Evolutionary conservation across 2,113 vertebrate species (phyloP), one percentile per base, ranked within the genome.

Genomic region (Pheucticus melanocephalus): DNA sequence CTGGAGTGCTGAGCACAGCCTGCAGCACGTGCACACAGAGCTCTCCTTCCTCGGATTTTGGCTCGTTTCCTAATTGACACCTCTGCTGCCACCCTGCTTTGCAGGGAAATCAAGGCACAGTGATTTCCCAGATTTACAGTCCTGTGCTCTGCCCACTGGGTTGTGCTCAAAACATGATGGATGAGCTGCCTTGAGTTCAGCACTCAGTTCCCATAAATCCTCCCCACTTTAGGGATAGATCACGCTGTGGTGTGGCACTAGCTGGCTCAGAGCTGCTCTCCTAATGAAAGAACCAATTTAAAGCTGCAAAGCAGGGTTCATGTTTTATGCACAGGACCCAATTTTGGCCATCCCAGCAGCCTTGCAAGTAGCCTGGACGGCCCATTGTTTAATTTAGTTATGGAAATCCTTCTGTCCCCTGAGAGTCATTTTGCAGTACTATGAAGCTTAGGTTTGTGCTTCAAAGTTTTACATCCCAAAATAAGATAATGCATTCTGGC

Each of bases 401-500:
- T 61, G 92, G 94, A 96, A 97, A 94, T 86, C 65, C 64, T 88
- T 69, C 82, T 71, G 65, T 82, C 77, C 77, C 60, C 77, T 87
- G 88, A 70, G 73, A 86, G 59, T 73, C 92, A 73, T 63, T 92
- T 53, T 82, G 33, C 59, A 50, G 44, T 59, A 78, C 69, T 59
- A 68, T 5, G 47, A 94, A 88, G 86, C 92, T 92, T 70, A 88
- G 51, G 73, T 82, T 88, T 91, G 70, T 61, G 75, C 61, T 95
- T 96, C 88, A 69, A 88, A 97, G 88, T 97, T 96, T 91, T 56
- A 77, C 57, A 93, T 53, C 70, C 51, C 87, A 85, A 96, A 96
- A 92, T 66, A 87, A 95, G 44, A 63, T 96, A 93, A 97, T 81
- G 39, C 90, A 78, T 97, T 89, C 86, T 96, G 95, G 86, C 94